These are phyloP conservation scores for Redunca redunca DNA, from an alignment of 2,113 vertebrate species.

Conservation along the genomic window DNA sequence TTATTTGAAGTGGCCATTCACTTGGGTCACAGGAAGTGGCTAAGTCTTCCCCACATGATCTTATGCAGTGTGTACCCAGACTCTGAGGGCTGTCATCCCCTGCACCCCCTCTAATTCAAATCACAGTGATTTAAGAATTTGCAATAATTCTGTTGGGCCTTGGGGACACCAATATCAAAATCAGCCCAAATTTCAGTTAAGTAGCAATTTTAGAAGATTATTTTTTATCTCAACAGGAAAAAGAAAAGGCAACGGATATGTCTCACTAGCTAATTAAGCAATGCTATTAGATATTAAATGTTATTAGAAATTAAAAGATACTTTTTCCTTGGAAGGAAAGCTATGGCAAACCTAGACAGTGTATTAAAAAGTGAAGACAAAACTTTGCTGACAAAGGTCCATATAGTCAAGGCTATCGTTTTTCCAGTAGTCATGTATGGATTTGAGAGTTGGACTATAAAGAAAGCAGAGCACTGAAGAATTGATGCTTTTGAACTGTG, in stretches of 20 bases:
- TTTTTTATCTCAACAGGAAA: neutral
- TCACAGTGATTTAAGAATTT: neutral
- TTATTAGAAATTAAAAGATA: neutral
- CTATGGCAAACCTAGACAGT: neutral
- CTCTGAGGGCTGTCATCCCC: no score
- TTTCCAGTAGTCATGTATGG: neutral
- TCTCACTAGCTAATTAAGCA: neutral
- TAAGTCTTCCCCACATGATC: neutral
- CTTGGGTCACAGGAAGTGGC: accelerated
- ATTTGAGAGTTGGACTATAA: neutral
- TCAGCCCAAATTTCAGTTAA: neutral
- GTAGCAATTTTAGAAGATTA: neutral
- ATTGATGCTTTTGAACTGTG: neutral
- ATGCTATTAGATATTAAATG: neutral
- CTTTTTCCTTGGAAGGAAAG: neutral
- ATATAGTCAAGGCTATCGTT: neutral
- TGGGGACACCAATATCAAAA: neutral
- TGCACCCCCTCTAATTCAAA: neutral
- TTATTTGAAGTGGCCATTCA: neutral
- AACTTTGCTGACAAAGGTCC: neutral
- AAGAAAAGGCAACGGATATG: neutral
- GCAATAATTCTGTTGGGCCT: neutral
- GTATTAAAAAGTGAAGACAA: neutral
- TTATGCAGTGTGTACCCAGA: accelerated
- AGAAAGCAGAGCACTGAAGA: neutral